Evolutionary conservation across 53 echinoderm and acorn worm genomes (phyloP), one percentile per base, ranked within the genome.

Genomic region (Paracentrotus lividus): DNA sequence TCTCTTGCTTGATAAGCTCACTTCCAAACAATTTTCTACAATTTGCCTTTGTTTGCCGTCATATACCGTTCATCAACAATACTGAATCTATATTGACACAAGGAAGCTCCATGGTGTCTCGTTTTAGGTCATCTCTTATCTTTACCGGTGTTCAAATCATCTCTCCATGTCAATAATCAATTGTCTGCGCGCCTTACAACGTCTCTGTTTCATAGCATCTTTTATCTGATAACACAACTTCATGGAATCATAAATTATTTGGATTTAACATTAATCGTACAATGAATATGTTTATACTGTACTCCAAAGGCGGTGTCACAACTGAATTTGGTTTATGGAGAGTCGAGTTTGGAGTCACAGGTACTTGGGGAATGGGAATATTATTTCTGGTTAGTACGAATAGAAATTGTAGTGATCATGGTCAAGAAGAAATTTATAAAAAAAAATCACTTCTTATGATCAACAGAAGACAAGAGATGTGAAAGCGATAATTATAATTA

Each of bases 41-140:
- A 88, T 88, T 88, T 88, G 6, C 38, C 20, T 88, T 88, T 88
- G 88, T 88, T 88, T 88, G 88, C 54, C 42, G 9, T 85, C 42
- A 6, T 85, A 36, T 29, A 43, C 78, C 51, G 26, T 85, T 32
- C 51, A 55, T 56, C 88, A 54, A 57, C 88, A 88, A 88, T 88
- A 56, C 88, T 53, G 43, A 8, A 59, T 88, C 88, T 88, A 85
- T 85, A 88, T 88, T 88, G 57, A 88, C 88, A 88, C 12, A 88
- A 57, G 53, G 54, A 88, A 88, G 88, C 59, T 32, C 88, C 88
- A 57, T 0, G 0, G 55, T 88, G 88, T 88, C 88, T 88, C 49
- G 85, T 85, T 85, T n/a, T 12, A n/a, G 85, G 85, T 88, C 88
- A 88, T 57, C 55, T n/a, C 88, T 54, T 88, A 57, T 88, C 88